Base-by-base conservation (phyloP, 2,113 vertebrate genomes). In the Hystrix brachyura region DNA sequence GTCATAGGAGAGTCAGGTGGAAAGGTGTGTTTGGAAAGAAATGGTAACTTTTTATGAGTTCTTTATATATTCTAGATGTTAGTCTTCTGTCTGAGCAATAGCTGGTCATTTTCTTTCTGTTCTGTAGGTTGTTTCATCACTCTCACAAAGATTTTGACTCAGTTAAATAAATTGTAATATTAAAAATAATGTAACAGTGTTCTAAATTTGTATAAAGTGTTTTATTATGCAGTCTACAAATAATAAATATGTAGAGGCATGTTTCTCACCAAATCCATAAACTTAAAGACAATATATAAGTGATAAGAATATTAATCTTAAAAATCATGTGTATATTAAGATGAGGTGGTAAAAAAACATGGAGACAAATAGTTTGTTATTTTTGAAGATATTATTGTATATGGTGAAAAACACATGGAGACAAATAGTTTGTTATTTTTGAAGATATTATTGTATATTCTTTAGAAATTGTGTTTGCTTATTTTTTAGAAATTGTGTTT, bases 141-240 rank as follows among this genome's bases (percentile, higher is more conserved):
- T 93, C 14, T 95, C 94, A 38, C 29, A 65, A 51, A 86, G 7
- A 87, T 43, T 87, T 94, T 88, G 38, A 32, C 9, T 23, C 4
- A 79, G 32, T n/a, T 86, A 95, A 55, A 6, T 74, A 65, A 64
- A 57, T 57, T 62, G 59, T 84, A 38, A 71, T 38, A 51, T 64
- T 90, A 91, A 71, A 91, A n/a, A 29, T 82, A 89, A 96, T n/a
- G 83, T 53, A 60, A 81, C 19, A 59, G 12, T 80, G 21, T 96
- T 72, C 12, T n/a, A 53, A 72, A 53, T 46, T 92, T 71, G 71
- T 78, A 53, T 82, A 19, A 87, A 91, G 90, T 90, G 1, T 72
- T 86, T 81, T 67, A 34, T 93, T 86, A 71, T 64, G 5, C 81
- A 64, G 15, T 67, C n/a, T 91, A 80, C n/a, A 94, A 74, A 89